phyloP scores from a whole-genome alignment of 2,888 invertebrate species.

The Agapostemon virescens region DNA sequence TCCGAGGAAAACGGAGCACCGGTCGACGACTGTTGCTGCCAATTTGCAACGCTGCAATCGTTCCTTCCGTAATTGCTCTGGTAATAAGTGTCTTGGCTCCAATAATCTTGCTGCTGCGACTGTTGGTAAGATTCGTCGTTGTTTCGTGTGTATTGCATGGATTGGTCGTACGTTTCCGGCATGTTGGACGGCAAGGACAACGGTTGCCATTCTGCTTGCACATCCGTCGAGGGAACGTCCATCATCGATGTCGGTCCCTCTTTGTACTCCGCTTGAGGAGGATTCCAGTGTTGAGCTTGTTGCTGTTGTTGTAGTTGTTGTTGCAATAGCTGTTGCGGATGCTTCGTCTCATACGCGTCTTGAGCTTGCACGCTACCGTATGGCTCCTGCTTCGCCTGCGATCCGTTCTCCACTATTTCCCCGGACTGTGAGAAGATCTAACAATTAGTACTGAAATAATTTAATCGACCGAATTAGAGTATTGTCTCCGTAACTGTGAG shows the following conservation, averaged over 20 bases:
- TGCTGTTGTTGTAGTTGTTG: slow-evolving; percentile 61
- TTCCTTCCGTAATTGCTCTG: slow-evolving; percentile 67
- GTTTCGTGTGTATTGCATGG: slow-evolving; percentile 64
- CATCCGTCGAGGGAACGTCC: slow-evolving; percentile 67
- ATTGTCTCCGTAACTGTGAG: no score
- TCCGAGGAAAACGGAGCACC: slow-evolving; percentile 67
- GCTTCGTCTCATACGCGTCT: slow-evolving; percentile 52
- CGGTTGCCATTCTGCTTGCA: slow-evolving; percentile 74
- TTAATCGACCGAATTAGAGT: not conserved
- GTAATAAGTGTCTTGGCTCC: slow-evolving; percentile 72
- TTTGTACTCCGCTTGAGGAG: slow-evolving; percentile 66
- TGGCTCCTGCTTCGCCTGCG: slow-evolving; percentile 43
- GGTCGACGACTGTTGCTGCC: slow-evolving; percentile 69
- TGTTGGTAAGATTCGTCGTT: slow-evolving; percentile 67
- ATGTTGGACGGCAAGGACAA: slow-evolving; percentile 69
- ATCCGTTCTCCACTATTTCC: slow-evolving; percentile 73
- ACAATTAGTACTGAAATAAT: not conserved
- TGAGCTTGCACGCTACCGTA: slow-evolving; percentile 43
- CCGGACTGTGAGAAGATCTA: slow-evolving; percentile 70
- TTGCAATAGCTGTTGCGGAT: slow-evolving; percentile 66
- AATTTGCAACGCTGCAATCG: slow-evolving; percentile 66
- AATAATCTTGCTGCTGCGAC: slow-evolving; percentile 69
- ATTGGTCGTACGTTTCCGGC: slow-evolving; percentile 71
- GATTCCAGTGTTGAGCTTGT: slow-evolving; percentile 67
- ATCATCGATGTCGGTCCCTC: slow-evolving; percentile 72